Conservation (phyloP, 2,113 vertebrate species). For the Uropsilus gracilis region DNA sequence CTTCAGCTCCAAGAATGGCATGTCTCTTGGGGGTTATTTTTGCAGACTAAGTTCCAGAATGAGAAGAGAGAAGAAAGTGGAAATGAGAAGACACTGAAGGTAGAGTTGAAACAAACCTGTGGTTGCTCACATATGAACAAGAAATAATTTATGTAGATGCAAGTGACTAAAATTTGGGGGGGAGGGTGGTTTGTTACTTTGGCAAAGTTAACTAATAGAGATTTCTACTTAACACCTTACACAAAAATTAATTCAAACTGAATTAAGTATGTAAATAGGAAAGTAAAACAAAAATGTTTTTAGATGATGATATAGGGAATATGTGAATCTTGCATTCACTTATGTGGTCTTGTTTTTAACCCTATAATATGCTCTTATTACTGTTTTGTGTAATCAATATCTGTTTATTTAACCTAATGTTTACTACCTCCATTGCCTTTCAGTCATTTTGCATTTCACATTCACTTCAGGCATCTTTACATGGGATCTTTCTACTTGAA, state of each 20-base stretch:
- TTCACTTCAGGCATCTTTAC: not conserved
- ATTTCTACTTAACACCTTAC: not conserved
- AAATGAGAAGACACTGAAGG: not conserved
- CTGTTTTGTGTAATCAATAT: not conserved
- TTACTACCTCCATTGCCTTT: not conserved
- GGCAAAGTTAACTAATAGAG: not conserved
- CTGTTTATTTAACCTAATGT: not conserved
- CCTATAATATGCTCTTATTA: not conserved
- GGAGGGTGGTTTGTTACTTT: not conserved
- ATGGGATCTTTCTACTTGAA: not conserved
- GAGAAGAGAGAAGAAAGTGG: not conserved
- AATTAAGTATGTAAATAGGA: not conserved
- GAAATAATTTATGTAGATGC: not conserved
- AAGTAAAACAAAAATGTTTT: not conserved
- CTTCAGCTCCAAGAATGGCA: not conserved
- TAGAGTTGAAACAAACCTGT: not conserved
- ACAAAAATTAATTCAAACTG: not conserved
- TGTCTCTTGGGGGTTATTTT: not conserved
- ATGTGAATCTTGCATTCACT: not conserved
- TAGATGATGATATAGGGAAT: not conserved
- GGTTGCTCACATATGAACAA: not conserved
- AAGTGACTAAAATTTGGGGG: not conserved
- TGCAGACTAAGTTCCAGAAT: not conserved
- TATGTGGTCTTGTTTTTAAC: not conserved
- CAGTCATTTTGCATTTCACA: not conserved